phyloP scores from a whole-genome alignment of 1,140 invertebrate species.

The Drosophila gunungcola region DNA sequence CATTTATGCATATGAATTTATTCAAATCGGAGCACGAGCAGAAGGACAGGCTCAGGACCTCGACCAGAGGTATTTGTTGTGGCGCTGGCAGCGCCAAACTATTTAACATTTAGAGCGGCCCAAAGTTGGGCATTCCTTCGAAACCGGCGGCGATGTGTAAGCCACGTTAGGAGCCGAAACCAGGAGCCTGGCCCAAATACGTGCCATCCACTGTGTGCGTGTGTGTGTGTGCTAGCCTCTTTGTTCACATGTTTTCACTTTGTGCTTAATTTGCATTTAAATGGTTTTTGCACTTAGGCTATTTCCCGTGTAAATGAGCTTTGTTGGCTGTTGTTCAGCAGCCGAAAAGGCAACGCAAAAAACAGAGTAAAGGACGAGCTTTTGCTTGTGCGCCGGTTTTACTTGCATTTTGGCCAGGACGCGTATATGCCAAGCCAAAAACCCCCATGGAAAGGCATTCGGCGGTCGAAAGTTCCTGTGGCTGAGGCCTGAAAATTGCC shows the following conservation, averaged over 20 bases:
- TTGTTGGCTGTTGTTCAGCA: conserved; percentile 66
- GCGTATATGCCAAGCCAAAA: conserved; percentile 12
- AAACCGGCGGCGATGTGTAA: conserved; percentile 25
- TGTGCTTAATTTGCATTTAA: conserved; percentile 84
- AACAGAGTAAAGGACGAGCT: conserved; percentile 29
- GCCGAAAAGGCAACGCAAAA: conserved; percentile 40
- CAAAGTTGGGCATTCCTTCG: conserved; percentile 35
- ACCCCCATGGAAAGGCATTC: conserved; percentile 1
- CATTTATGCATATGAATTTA: conserved; percentile 81
- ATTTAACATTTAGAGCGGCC: conserved; percentile 77
- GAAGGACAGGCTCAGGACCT: neutral
- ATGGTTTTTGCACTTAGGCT: conserved; percentile 84
- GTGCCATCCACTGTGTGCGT: conserved; percentile 31
- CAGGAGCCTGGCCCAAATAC: conserved; percentile 48
- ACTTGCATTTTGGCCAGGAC: conserved; percentile 65
- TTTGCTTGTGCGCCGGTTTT: conserved; percentile 52
- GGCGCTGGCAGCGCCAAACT: conserved; percentile 62
- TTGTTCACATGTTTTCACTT: conserved; percentile 84
- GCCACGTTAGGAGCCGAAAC: conserved; percentile 17
- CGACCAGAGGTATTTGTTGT: conserved; percentile 57
- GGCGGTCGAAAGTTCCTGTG: conserved; percentile 12
- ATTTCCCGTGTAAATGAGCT: conserved; percentile 84
- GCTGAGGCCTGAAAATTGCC: conserved; percentile 25
- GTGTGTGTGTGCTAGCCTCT: conserved; percentile 39
- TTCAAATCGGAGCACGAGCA: conserved; percentile 60